Base-by-base conservation (phyloP, 2,888 invertebrate genomes). In the Heliconius hortense region DNA sequence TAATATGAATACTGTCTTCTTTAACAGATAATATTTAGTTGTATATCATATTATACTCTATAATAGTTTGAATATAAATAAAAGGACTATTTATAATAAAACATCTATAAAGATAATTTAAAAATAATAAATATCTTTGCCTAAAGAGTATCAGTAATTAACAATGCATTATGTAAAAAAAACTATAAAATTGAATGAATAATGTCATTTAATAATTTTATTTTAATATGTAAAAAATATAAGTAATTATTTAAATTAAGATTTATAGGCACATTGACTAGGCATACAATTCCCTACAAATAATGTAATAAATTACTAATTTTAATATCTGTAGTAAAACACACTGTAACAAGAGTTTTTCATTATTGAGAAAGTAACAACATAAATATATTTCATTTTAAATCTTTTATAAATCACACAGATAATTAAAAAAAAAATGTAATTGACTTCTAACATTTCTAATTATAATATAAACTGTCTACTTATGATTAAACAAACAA, bases 391-490 rank as follows among this genome's bases (percentile, higher is more conserved):
- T 8, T 48, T 48, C 21, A 48, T 48, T 48, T 21, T 18, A 48
- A 48, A 48, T 48, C 48, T 48, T 48, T 48, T 48, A 48, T 21
- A 21, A 21, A 48, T 48, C 43, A 48, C 48, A 48, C 7, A 48
- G 21, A 48, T 5, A 48, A n/a, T n/a, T n/a, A n/a, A n/a, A n/a
- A n/a, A n/a, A n/a, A n/a, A n/a, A n/a, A n/a, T n/a, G n/a, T n/a
- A 48, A 48, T 48, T 48, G 48, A 48, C 48, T 18, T 48, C 13
- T 24, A 39, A 43, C 15, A 43, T 43, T 66, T 43, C 8, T 24
- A 43, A 43, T 43, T 39, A 66, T 66, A 15, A 66, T 8, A 66
- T 43, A 43, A 39, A 35, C 35, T 64, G 31, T 63, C 64, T 64
- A 64, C 13, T 35, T n/a, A 64, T n/a, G 10, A 64, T n/a, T 64